A percentile compares a stretch with the other conserved stretches of the same genome.
Evolutionary conservation across 2,888 invertebrate genomes (phyloP).

Genomic region (Glyphotaelius pellucidus): DNA sequence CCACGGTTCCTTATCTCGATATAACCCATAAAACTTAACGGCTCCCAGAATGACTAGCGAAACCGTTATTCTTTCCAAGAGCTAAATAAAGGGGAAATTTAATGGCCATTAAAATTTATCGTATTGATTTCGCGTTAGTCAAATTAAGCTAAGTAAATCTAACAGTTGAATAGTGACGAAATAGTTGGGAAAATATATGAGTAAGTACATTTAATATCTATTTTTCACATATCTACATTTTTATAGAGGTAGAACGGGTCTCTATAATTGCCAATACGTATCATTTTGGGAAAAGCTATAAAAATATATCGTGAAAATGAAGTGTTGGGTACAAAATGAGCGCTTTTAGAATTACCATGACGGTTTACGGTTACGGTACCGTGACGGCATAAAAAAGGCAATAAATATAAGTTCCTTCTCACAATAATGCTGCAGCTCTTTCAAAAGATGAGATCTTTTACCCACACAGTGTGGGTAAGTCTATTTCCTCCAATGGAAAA

Average conservation of each 20-base stretch:
- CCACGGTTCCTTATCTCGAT: conserved; percentile 14
- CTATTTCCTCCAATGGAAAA: too few relatives aligned
- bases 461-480: too few relatives aligned
- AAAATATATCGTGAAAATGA: too few relatives aligned
- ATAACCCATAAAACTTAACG: conserved; percentile 33
- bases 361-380: too few relatives aligned
- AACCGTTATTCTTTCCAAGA: conserved; percentile 30
- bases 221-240: not conserved
- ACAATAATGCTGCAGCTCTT: too few relatives aligned
- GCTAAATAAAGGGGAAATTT: conserved; percentile 8
- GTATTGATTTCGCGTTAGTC: conserved; percentile 32
- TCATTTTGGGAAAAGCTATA: too few relatives aligned
- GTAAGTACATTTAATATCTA: not conserved
- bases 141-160: not conserved
- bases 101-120: conserved; percentile 2
- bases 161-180: not conserved
- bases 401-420: too few relatives aligned
- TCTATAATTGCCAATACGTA: too few relatives aligned
- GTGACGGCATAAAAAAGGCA: too few relatives aligned
- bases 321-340: too few relatives aligned
- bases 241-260: not conserved
- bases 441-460: too few relatives aligned
- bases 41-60: not conserved
- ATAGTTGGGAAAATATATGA: not conserved
- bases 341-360: too few relatives aligned